A percentile compares a stretch with the other conserved stretches of the same genome.
These are phyloP conservation scores for Halcyon smyrnensis DNA, from an alignment of 2,797 vertebrate genomes.

Conservation along the genomic window DNA sequence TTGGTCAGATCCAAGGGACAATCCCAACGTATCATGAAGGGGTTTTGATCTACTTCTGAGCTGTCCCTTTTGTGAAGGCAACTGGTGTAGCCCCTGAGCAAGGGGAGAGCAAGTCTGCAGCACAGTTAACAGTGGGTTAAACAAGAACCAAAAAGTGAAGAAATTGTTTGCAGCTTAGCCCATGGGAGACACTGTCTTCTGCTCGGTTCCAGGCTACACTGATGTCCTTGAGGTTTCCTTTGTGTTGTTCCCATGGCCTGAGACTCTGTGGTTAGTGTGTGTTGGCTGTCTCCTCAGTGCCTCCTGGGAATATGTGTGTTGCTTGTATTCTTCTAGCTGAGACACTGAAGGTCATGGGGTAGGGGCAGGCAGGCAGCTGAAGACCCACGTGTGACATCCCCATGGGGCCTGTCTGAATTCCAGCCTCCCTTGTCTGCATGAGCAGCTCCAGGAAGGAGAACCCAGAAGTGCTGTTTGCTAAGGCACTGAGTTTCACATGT, in stretches of 20 bases:
- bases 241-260: slow-evolving; percentile 79
- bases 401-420: background rate
- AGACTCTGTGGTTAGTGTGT: slow-evolving; percentile 64
- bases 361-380: background rate
- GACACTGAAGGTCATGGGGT: slow-evolving; percentile 23
- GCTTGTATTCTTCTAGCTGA: slow-evolving; percentile 14
- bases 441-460: background rate
- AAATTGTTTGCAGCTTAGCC: background rate
- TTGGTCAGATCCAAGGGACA: background rate
- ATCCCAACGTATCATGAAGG: background rate
- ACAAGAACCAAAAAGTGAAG: background rate
- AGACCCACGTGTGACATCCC: background rate
- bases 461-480: background rate
- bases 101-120: background rate
- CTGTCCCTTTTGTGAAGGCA: background rate
- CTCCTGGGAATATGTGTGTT: slow-evolving; percentile 27
- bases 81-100: background rate
- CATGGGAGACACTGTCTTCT: slow-evolving; percentile 11
- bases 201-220: background rate
- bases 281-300: slow-evolving; percentile 67
- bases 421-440: background rate
- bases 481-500: background rate
- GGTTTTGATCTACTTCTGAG: background rate
- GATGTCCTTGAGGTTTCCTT: slow-evolving; percentile 5
- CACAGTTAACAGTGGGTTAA: background rate